A percentile compares a stretch with the other conserved stretches of the same genome.
phyloP scores from a whole-genome alignment of 2,113 vertebrate species.

The human (Homo sapiens) region GRCh38 chr11:27165501-27166000 shows the following conservation, averaged over 20 bases:
- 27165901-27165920: neutral
- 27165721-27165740: neutral
- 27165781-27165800: neutral
- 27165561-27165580: too few species aligned
- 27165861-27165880: neutral
- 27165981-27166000: neutral
- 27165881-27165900: neutral
- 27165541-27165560: too few species aligned
- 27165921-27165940: neutral
- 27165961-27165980: neutral
- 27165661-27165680: too few species aligned
- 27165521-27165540: too few species aligned
- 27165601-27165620: too few species aligned
- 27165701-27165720: neutral
- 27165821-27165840: neutral
- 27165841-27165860: neutral
- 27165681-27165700: too few species aligned
- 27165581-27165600: too few species aligned
- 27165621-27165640: too few species aligned
- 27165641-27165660: too few species aligned
- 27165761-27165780: neutral
- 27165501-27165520: too few species aligned
- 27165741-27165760: neutral
- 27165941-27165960: slow-evolving; percentile 2
- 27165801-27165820: neutral